A percentile compares a stretch with the other conserved stretches of the same genome.
Conservation (phyloP, 2,888 invertebrate species). For the Ctenicera cuprea region DNA sequence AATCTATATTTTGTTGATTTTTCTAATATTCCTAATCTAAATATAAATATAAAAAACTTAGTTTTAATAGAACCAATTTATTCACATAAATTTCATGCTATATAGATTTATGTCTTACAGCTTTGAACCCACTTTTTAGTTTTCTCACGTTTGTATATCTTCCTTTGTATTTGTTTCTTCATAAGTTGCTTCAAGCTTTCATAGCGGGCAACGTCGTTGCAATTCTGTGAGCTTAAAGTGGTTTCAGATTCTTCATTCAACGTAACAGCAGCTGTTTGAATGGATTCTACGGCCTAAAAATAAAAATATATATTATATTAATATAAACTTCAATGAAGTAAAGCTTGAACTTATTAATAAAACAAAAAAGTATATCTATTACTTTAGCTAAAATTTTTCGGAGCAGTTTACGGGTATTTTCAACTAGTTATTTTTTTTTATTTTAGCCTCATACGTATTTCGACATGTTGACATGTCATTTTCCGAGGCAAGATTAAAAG, state of each 20-base stretch:
- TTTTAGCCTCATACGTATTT: too few relatives aligned
- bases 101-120: slow-evolving; percentile 40
- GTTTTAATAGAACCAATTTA: neutral
- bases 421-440: too few relatives aligned
- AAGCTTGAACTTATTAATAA: too few relatives aligned
- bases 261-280: neutral
- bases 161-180: slow-evolving; percentile 44
- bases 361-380: too few relatives aligned
- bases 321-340: too few relatives aligned
- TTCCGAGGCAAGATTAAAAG: too few relatives aligned
- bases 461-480: too few relatives aligned
- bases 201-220: slow-evolving; percentile 1
- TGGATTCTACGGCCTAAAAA: slow-evolving; percentile 26
- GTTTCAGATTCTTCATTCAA: neutral
- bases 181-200: slow-evolving; percentile 47
- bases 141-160: slow-evolving; percentile 23
- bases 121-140: slow-evolving; percentile 52
- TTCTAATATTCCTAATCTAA: too few relatives aligned
- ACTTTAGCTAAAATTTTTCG: too few relatives aligned
- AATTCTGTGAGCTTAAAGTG: neutral
- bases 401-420: too few relatives aligned
- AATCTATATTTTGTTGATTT: too few relatives aligned
- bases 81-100: neutral
- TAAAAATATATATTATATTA: neutral
- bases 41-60: too few relatives aligned